Conservation (phyloP, 2,888 invertebrate genomes). For the Drosophila testacea region DNA sequence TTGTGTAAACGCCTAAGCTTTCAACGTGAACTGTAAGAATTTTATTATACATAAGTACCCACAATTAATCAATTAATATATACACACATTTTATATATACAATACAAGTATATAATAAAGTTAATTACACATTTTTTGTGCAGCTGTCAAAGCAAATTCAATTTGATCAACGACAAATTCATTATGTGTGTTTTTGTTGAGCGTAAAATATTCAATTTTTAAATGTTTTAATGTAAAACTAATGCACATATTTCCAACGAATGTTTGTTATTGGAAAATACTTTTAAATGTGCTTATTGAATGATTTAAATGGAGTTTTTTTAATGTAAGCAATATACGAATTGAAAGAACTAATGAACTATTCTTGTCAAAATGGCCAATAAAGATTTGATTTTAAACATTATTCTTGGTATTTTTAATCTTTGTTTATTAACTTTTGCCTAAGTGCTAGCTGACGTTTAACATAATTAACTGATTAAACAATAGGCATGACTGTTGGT, state of each 20-base stretch:
- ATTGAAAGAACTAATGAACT: conserved; percentile 69
- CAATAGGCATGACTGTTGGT: neutral
- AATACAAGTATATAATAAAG: conserved; percentile 17
- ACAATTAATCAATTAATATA: conserved; percentile 45
- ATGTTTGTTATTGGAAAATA: conserved; percentile 18
- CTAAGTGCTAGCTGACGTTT: neutral
- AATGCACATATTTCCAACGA: conserved; percentile 47
- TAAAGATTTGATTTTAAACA: conserved; percentile 76
- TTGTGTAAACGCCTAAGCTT: conserved; percentile 66
- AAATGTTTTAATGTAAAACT: conserved; percentile 58
- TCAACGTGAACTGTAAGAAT: conserved; percentile 67
- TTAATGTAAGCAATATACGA: conserved; percentile 53
- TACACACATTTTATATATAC: conserved; percentile 11
- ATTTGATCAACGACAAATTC: conserved; percentile 52
- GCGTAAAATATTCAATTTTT: conserved; percentile 49
- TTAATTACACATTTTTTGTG: conserved; percentile 50
- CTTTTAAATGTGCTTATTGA: conserved; percentile 60
- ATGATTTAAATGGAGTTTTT: conserved; percentile 55
- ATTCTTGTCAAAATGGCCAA: conserved; percentile 85
- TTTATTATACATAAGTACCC: conserved; percentile 58
- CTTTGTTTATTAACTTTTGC: neutral
- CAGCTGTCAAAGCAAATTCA: conserved; percentile 50
- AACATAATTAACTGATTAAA: neutral
- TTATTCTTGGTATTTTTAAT: conserved; percentile 2
- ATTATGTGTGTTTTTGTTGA: conserved; percentile 55